Conservation (phyloP, 2,113 vertebrate genomes). For the Parotia lawesii region DNA sequence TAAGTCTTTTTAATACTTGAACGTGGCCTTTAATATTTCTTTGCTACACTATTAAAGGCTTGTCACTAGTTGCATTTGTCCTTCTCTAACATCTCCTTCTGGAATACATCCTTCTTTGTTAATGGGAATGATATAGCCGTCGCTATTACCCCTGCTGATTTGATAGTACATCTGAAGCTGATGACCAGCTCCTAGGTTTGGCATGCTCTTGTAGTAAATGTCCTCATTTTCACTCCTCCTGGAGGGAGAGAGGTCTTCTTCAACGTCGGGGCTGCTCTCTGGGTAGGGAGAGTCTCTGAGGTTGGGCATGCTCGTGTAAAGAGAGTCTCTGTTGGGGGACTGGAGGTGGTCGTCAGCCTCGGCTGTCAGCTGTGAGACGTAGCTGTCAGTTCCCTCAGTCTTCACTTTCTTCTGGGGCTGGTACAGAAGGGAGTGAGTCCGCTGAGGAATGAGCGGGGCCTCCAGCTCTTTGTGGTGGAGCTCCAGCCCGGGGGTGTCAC, state of each 20-base stretch:
- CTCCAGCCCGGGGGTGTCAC: conserved; percentile 84
- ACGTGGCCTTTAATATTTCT: conserved; percentile 70
- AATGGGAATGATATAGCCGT: conserved; percentile 95
- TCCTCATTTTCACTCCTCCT: conserved; percentile 92
- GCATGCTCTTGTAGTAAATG: conserved; percentile 99
- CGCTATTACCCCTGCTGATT: conserved; percentile 92
- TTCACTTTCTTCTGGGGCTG: conserved; percentile 96
- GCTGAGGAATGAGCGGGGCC: conserved; percentile 95
- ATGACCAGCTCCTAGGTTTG: conserved; percentile 90
- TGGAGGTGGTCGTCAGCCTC: conserved; percentile 86
- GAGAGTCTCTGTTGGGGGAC: conserved; percentile 98
- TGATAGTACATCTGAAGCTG: conserved; percentile 97
- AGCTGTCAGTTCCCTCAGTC: conserved; percentile 84
- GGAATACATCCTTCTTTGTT: conserved; percentile 92
- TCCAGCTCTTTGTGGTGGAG: conserved; percentile 91
- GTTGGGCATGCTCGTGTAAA: conserved; percentile 98
- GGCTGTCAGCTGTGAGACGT: conserved; percentile 84
- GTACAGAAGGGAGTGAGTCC: conserved; percentile 99
- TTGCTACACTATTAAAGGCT: conserved; percentile 91
- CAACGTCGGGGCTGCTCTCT: conserved; percentile 88
- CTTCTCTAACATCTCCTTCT: conserved; percentile 95
- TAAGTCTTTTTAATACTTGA: conserved; percentile 71
- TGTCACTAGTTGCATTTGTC: conserved; percentile 99
- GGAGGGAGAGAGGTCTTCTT: conserved; percentile 92
- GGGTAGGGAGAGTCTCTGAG: conserved; percentile 94